Percentiles rank a stretch among this genome's conserved stretches.
These are phyloP conservation scores for Erebia palarica DNA, from an alignment of 2,888 invertebrate species.

Conservation along the genomic window DNA sequence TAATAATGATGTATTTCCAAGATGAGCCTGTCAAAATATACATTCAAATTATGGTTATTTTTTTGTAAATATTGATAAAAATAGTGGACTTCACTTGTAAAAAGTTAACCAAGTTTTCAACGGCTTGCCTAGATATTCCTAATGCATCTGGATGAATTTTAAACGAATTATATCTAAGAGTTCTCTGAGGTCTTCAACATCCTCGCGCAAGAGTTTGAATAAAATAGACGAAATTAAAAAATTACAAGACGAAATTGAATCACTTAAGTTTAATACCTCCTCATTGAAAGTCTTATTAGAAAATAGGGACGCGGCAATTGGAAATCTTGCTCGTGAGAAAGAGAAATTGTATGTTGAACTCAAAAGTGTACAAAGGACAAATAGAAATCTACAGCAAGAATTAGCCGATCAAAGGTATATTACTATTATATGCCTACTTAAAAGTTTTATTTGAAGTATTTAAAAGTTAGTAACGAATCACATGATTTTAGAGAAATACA, in stretches of 20 bases:
- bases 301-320: slow-evolving; percentile 71
- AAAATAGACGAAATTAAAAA: slow-evolving; percentile 53
- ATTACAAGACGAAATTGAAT: slow-evolving; percentile 64
- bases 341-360: slow-evolving; percentile 75
- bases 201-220: slow-evolving; percentile 44
- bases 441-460: neutral
- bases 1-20: neutral
- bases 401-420: slow-evolving; percentile 75
- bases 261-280: slow-evolving; percentile 66
- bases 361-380: slow-evolving; percentile 71
- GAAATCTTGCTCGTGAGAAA: slow-evolving; percentile 75
- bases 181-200: slow-evolving; percentile 50
- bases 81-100: neutral
- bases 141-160: slow-evolving; percentile 52
- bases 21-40: neutral
- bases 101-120: neutral
- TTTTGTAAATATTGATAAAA: neutral
- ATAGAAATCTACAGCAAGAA: slow-evolving; percentile 75
- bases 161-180: slow-evolving; percentile 53
- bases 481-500: slow-evolving; percentile 61
- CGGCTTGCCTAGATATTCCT: slow-evolving; percentile 10
- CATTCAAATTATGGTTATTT: neutral
- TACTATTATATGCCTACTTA: too few species aligned
- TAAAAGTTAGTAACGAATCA: neutral
- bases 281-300: slow-evolving; percentile 70